Base-by-base conservation (phyloP, 2,113 vertebrate genomes). In the Rhinoderma darwinii region DNA sequence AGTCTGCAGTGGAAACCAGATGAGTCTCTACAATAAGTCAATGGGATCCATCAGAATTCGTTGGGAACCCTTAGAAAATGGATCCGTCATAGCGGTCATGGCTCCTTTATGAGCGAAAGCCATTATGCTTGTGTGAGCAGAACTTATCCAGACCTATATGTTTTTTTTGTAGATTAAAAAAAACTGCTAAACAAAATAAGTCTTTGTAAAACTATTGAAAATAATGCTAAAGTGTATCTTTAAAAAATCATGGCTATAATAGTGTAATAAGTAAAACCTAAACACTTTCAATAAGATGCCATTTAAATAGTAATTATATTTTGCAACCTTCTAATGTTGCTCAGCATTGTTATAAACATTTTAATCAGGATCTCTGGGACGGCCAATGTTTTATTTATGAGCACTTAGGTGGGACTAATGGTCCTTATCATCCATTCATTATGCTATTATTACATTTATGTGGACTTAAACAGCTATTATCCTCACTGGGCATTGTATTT, bases 351-450 rank as follows among this genome's bases (percentile, higher is more conserved):
- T 70, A 68, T 72, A 43, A 82, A 59, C 27, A 39, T 44, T 66
- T 27, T 50, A 70, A 83, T 83, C 41, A 72, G 81, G 20, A 51
- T 68, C 61, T 44, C 61, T 50, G 20, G 37, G 39, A 82, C 27
- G 41, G 35, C 39, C 41, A 22, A 83, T 70, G 41, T 70, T 83
- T 83, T 83, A 83, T 83, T 66, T 70, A 70, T 83, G 63, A 68
- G 81, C 81, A 83, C 39, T 83, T 83, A 83, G 63, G 81, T 70
- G 61, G 81, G 81, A 50, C n/a, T 70, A 83, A 83, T 83, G 61
- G 81, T 72, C 81, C 63, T 70, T 83, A 68, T 70, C 59, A 50
- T 39, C 43, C 81, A 83, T 83, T 83, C 30, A 18, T 63, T 70
- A 32, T 83, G 18, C 27, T 30, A 30, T 66, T 61, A 66, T 82